These are phyloP conservation scores for Acleris cristana DNA, from an alignment of 2,888 invertebrate genomes.

Conservation along the genomic window DNA sequence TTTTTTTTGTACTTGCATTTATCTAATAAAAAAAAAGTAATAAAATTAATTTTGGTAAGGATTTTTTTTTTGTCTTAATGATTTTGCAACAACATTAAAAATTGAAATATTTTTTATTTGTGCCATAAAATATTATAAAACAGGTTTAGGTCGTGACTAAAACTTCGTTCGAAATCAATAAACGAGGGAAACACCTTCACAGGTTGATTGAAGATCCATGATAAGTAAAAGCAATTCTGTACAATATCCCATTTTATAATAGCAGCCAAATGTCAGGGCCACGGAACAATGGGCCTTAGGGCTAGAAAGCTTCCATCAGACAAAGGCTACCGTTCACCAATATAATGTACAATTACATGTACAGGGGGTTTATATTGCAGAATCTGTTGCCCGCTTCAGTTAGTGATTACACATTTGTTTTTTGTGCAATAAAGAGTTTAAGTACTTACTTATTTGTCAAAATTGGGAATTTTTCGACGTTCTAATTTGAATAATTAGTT, in stretches of 20 bases:
- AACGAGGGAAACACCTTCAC: background rate
- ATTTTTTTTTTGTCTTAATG: no score
- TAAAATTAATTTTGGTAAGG: no score
- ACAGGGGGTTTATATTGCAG: background rate
- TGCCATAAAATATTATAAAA: no score
- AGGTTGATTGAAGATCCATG: background rate
- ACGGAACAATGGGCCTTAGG: slow-evolving; percentile 22
- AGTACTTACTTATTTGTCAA: no score
- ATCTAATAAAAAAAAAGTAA: no score
- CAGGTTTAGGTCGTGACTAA: no score
- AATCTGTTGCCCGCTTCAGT: background rate
- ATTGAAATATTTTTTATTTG: no score
- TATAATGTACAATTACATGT: background rate
- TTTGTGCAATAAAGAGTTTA: no score
- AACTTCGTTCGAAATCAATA: background rate
- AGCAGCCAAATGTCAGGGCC: slow-evolving; percentile 28
- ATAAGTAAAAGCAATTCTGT: slow-evolving; percentile 1
- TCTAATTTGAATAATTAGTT: no score
- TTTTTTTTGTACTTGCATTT: background rate
- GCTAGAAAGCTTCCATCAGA: slow-evolving; percentile 28
- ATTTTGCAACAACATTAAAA: no score
- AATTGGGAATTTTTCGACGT: no score
- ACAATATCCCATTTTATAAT: slow-evolving; percentile 6
- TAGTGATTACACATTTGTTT: no score
- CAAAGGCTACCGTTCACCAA: slow-evolving; percentile 33